A percentile compares a stretch with the other conserved stretches of the same genome.
phyloP scores from a whole-genome alignment of 2,797 vertebrate species.

The Muscicapa comitata region DNA sequence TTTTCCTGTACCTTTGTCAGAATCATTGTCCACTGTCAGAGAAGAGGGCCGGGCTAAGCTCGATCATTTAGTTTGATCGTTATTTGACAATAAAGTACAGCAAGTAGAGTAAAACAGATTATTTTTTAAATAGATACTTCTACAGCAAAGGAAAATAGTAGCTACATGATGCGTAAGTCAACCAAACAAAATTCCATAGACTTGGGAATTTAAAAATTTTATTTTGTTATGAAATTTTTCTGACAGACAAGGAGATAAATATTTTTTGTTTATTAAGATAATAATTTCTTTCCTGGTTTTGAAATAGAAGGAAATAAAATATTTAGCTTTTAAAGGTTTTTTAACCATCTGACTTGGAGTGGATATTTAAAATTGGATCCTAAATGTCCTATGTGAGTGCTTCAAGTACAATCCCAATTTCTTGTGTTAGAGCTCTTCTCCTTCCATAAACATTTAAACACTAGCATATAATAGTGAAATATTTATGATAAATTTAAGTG shows the following conservation, averaged over 20 bases:
- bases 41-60: neutral
- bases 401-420: neutral
- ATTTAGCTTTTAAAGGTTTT: neutral
- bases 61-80: neutral
- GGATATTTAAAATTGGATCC: neutral
- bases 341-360: neutral
- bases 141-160: neutral
- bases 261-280: neutral
- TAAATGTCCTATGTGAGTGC: neutral
- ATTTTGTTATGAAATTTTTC: neutral
- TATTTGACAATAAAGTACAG: neutral
- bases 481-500: neutral
- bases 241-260: neutral
- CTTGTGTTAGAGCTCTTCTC: neutral
- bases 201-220: neutral
- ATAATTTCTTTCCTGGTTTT: neutral
- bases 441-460: neutral
- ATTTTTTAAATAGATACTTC: neutral
- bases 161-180: neutral
- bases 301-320: neutral
- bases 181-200: neutral
- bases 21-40: neutral
- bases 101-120: neutral
- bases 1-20: neutral
- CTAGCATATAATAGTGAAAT: neutral